These are phyloP conservation scores for Panthera tigris DNA, from an alignment of 2,113 vertebrate genomes.

Conservation along the genomic window DNA sequence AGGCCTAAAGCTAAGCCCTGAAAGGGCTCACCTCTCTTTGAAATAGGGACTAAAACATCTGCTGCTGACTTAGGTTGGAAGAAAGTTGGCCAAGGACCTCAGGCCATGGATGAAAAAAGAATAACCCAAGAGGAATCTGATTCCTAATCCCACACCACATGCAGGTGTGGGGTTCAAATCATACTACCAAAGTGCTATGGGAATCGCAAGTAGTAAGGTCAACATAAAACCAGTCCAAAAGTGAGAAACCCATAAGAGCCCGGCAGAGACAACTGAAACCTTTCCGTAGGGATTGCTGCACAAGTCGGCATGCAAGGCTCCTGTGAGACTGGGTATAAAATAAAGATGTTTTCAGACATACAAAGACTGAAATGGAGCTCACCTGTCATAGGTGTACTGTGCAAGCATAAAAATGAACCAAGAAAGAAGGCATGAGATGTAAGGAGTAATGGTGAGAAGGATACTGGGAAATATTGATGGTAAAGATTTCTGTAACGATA, in stretches of 20 bases:
- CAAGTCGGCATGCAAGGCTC: background rate
- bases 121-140: background rate
- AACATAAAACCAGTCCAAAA: background rate
- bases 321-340: background rate
- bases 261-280: background rate
- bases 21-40: background rate
- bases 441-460: background rate
- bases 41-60: background rate
- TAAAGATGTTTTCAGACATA: background rate
- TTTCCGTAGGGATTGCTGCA: background rate
- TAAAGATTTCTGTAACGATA: background rate
- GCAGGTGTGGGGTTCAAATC: background rate
- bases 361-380: background rate
- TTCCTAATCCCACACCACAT: background rate
- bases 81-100: background rate
- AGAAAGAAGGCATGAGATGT: background rate
- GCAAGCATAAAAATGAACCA: background rate
- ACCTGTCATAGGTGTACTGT: background rate
- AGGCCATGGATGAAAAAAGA: background rate
- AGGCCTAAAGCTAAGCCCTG: background rate
- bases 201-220: background rate
- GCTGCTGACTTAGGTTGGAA: background rate
- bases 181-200: background rate
- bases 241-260: background rate
- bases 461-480: background rate